These are phyloP conservation scores for Chiloscyllium plagiosum DNA, from an alignment of 2,113 vertebrate genomes.

Conservation along the genomic window DNA sequence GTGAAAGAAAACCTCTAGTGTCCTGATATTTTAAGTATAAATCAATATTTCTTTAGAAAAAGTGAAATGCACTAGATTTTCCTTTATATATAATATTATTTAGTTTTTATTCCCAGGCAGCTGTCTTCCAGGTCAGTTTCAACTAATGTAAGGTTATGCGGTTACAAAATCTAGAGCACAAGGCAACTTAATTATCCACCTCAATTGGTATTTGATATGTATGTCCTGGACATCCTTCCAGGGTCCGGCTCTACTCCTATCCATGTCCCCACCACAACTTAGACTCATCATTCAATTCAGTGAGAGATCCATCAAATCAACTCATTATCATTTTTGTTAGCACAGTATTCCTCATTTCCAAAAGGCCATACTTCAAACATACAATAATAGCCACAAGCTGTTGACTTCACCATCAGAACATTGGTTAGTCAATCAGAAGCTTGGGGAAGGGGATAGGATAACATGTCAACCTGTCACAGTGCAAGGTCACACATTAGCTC, in stretches of 20 bases:
- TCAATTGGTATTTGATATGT: not conserved
- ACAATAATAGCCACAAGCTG: not conserved
- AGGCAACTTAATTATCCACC: not conserved
- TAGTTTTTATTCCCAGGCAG: not conserved
- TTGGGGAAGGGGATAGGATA: no score
- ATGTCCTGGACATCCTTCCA: not conserved
- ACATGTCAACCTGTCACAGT: not conserved
- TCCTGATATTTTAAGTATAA: constrained; percentile 25
- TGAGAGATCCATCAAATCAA: not conserved
- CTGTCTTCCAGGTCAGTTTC: not conserved
- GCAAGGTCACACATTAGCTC: not conserved
- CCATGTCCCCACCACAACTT: not conserved
- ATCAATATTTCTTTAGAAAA: constrained; percentile 25
- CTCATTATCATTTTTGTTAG: not conserved
- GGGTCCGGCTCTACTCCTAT: not conserved
- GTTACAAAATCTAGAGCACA: not conserved
- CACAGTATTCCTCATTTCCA: not conserved
- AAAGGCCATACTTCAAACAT: not conserved
- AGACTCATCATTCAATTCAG: not conserved
- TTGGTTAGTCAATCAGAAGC: not conserved
- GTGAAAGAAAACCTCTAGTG: constrained; percentile 32
- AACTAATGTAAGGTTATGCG: not conserved
- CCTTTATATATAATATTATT: constrained; percentile 9
- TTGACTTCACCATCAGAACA: not conserved
- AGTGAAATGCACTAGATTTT: not conserved